Conservation (phyloP, 2,113 vertebrate species). For the Sebastes schlegelii region DNA sequence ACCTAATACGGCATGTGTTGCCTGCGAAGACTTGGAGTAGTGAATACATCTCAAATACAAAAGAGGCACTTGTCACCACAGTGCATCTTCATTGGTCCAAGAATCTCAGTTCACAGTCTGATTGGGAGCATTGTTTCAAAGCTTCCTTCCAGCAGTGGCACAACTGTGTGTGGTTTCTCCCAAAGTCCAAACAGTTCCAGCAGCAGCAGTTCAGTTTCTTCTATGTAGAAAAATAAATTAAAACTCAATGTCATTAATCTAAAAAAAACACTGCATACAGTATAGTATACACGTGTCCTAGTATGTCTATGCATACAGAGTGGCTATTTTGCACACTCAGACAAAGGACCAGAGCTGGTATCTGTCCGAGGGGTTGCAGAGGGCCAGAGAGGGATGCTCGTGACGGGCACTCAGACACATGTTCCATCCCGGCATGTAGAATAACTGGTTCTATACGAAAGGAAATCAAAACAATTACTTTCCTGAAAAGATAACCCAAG, state of each 20-base stretch:
- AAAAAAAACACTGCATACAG: conserved; percentile 39
- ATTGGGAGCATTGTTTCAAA: conserved; percentile 12
- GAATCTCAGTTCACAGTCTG: conserved; percentile 41
- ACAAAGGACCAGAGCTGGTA: conserved; percentile 93
- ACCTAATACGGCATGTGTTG: conserved; percentile 12
- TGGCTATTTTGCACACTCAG: conserved; percentile 44
- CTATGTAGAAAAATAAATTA: conserved; percentile 83
- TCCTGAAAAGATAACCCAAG: not conserved
- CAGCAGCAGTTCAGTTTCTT: conserved; percentile 72
- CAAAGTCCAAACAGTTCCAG: conserved; percentile 64
- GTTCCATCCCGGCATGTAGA: conserved; percentile 86
- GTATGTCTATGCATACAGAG: conserved; percentile 47
- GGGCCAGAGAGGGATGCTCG: conserved; percentile 86
- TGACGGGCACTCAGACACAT: conserved; percentile 92
- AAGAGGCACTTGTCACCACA: conserved; percentile 46
- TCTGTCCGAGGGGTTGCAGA: conserved; percentile 89
- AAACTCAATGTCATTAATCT: conserved; percentile 66
- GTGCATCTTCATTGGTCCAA: conserved; percentile 35
- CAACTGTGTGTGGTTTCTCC: conserved; percentile 41
- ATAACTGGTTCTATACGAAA: conserved; percentile 86
- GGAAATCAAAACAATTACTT: conserved; percentile 28
- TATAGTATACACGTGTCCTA: conserved; percentile 23
- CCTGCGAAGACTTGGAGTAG: conserved; percentile 18
- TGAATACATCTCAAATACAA: conserved; percentile 44
- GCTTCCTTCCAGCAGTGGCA: conserved; percentile 51